Evolutionary conservation across 2,888 invertebrate species (phyloP), one percentile per base, ranked within the genome.

Genomic region (Ypsolopha scabrella): DNA sequence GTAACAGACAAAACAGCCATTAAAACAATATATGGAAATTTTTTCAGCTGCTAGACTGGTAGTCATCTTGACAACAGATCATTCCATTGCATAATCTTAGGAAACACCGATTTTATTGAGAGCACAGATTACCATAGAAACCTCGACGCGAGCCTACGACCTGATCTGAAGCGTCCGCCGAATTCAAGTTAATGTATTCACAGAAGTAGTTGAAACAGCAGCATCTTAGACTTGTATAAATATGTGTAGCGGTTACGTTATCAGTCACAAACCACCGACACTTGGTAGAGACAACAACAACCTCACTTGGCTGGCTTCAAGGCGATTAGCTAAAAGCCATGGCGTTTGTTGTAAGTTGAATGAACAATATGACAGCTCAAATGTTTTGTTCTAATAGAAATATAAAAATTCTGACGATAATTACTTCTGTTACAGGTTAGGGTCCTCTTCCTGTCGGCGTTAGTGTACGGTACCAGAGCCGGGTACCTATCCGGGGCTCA

Each of bases 321-420:
- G 73, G 85, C 86, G 86, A 61, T 82, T 86, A 86, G 86, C 86
- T 86, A 82, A 72, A 62, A 85, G 86, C 85, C 85, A 86, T 86
- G 85, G 80, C 80, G 67, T 83, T 80, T 72, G 66, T 80, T 76
- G 86, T 86, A 80, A 86, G 86, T 86, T 62, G 37, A 61, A 58
- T 50, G 54, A 45, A 59, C 55, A 52, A 50, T 52, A 51, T 35
- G 43, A 6, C 14, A 33, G 33, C 38, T 45, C 37, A 52, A 47
- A 37, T 46, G 47, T 37, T 11, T 11, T 43, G 9, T 33, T 36
- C 24, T 24, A 4, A 24, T 36, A 41, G 48, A 24, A 54, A 55
- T 45, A 34, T 24, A 39, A 50, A 35, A 55, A 45, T 39, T 48
- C 49, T 41, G 33, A 45, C 13, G 11, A 10, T 48, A 44, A 34